These are phyloP conservation scores for Trypoxylus dichotomus DNA, from an alignment of 1,140 invertebrate species.

Conservation along the genomic window DNA sequence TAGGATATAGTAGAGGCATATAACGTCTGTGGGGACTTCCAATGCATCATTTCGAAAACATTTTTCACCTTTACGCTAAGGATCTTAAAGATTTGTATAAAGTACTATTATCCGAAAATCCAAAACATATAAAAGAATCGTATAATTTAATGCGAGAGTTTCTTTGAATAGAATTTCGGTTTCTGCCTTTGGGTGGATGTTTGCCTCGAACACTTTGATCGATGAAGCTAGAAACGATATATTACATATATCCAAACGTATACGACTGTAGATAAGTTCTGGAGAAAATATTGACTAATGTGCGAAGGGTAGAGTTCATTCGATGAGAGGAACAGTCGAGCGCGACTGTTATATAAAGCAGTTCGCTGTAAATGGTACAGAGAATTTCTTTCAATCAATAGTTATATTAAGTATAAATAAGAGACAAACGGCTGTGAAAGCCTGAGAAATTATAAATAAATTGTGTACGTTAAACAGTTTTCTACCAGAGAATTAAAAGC, in stretches of 20 bases:
- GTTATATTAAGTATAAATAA: too few relatives aligned
- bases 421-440: too few relatives aligned
- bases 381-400: too few relatives aligned
- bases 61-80: not conserved
- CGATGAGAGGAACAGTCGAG: not conserved
- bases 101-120: not conserved
- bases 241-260: not conserved
- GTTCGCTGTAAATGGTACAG: too few relatives aligned
- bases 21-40: too few relatives aligned
- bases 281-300: not conserved
- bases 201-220: not conserved
- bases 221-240: not conserved
- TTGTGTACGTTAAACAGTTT: too few relatives aligned
- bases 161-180: not conserved
- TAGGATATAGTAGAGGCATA: too few relatives aligned
- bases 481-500: too few relatives aligned
- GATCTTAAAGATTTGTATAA: not conserved
- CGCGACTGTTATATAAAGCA: not conserved
- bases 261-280: not conserved
- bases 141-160: not conserved
- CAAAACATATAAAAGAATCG: not conserved
- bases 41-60: not conserved
- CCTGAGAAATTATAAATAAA: too few relatives aligned
- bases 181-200: not conserved
- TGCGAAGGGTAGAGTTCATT: not conserved